Evolutionary conservation across 2,797 vertebrate genomes (phyloP), one percentile per base, ranked within the genome.

Genomic region (Tauraco hartlaubi): DNA sequence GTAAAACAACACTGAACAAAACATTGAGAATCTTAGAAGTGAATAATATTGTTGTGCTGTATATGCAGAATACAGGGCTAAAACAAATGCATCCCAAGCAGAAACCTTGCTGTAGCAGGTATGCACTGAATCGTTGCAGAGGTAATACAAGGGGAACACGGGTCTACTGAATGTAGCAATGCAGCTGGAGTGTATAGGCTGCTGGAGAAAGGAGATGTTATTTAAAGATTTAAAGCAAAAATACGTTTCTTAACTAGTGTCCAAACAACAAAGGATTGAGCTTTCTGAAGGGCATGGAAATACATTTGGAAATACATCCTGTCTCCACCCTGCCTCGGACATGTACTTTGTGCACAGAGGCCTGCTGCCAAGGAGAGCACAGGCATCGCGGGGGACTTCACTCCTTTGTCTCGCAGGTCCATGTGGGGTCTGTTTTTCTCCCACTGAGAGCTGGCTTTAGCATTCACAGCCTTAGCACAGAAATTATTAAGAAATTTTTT

Each of bases 261-360:
- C 87, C 74, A 76, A 66, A 67, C 37, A 75, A 64, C 59, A 55
- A 59, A 68, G 48, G 48, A 28, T 1, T 69, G 72, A 71, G 12
- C 31, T 59, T 49, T 20, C 37, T 64, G 52, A 39, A 72, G 29
- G 43, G 28, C 39, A 19, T 22, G 44, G 59, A 46, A 77, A 80
- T 71, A 11, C 4, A 3, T 25, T 41, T 2, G 13, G 49, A 77
- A 73, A 48, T 8, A 3, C 0, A 0, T 49, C 41, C 49, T 67
- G 51, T 49, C 44, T 88, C 6, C 0, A 13, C 6, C 8, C 41
- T 0, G 0, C 12, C 46, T 58, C 75, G 33, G 62, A 28, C 10
- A 0, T 17, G 25, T 12, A 9, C 72, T 71, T 37, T 43, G 76
- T 56, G 73, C 1, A 0, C 19, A 44, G 52, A 26, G 54, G 12